Conservation (phyloP, 2,888 invertebrate species). For the Gonocerus acuteangulatus region DNA sequence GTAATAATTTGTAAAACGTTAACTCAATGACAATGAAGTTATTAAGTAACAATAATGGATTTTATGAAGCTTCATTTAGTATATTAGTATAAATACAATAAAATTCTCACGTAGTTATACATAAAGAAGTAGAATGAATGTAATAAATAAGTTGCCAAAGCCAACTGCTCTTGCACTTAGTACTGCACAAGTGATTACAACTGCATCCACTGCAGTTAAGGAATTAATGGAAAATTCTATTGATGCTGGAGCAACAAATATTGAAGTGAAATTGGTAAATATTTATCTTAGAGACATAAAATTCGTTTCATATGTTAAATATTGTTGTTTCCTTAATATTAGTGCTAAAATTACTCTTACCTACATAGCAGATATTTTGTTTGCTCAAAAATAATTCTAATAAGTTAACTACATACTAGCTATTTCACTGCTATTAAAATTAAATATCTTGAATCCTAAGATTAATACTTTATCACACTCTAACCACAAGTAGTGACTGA, state of each 20-base stretch:
- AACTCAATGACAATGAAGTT: no score
- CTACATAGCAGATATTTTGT: neutral
- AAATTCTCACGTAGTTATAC: no score
- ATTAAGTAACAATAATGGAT: no score
- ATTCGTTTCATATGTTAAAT: constrained; percentile 12
- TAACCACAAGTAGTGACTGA: no score
- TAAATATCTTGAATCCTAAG: no score
- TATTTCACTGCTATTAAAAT: no score
- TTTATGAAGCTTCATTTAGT: no score
- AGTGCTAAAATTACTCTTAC: neutral
- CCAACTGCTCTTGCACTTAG: constrained; percentile 47
- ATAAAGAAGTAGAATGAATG: no score
- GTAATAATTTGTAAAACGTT: no score
- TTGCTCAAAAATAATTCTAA: no score
- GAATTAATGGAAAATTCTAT: constrained; percentile 62
- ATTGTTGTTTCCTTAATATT: neutral
- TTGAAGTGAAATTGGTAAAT: constrained; percentile 49
- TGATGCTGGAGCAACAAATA: constrained; percentile 54
- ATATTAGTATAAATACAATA: no score
- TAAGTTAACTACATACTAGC: neutral
- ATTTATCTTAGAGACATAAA: constrained; percentile 14
- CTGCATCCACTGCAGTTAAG: constrained; percentile 52
- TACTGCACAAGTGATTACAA: constrained; percentile 52
- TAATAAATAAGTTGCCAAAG: constrained; percentile 36
- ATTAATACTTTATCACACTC: no score